These are phyloP conservation scores for Folsomia candida DNA, from an alignment of 2,888 invertebrate species.

Conservation along the genomic window DNA sequence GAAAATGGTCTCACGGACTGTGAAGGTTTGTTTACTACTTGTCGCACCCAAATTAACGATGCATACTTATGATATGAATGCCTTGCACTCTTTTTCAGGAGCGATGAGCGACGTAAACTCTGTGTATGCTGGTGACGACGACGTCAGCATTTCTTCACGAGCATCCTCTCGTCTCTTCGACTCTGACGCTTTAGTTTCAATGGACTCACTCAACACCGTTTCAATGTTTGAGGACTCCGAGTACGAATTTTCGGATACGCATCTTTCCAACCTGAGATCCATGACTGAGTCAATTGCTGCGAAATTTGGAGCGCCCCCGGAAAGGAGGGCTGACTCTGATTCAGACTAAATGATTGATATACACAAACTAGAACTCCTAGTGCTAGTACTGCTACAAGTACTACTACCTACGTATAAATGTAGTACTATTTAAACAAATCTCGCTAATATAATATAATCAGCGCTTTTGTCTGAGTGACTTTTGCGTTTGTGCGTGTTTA, in stretches of 20 bases:
- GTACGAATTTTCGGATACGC: conserved; percentile 61
- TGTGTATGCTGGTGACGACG: conserved; percentile 66
- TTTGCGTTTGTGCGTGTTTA: not conserved
- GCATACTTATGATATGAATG: not conserved
- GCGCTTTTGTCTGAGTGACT: not conserved
- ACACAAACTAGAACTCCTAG: not conserved
- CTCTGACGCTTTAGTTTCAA: conserved; percentile 71
- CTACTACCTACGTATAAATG: not conserved
- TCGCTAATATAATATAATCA: too few relatives aligned
- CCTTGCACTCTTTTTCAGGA: conserved; percentile 55
- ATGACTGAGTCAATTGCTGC: conserved; percentile 74
- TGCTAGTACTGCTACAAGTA: too few relatives aligned
- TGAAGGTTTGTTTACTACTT: conserved; percentile 60
- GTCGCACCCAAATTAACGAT: not conserved
- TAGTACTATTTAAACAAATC: too few relatives aligned
- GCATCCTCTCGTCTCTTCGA: conserved; percentile 79
- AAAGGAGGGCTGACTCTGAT: conserved; percentile 45
- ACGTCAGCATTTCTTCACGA: conserved; percentile 77
- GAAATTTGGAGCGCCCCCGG: conserved; percentile 67
- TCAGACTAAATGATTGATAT: conserved; percentile 37
- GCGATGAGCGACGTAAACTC: conserved; percentile 84
- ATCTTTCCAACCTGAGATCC: conserved; percentile 70
- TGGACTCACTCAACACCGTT: conserved; percentile 77
- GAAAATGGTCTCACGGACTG: conserved; percentile 83
- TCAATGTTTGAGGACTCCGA: conserved; percentile 74